phyloP scores from a whole-genome alignment of 2,797 vertebrate genomes.

The Nyctalus aviator region DNA sequence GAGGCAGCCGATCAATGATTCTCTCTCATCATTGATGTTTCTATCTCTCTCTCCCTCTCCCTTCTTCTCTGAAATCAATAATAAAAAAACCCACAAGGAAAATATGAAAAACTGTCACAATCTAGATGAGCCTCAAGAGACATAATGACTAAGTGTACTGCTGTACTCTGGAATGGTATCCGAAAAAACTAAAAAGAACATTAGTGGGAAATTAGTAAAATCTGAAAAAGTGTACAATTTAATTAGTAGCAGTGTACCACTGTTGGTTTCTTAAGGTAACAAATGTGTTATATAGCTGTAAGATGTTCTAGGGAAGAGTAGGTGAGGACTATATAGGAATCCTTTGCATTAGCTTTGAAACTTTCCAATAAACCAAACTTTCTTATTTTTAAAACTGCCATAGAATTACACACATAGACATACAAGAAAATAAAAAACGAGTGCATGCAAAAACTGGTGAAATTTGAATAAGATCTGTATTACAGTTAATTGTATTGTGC shows the following conservation, averaged over 20 bases:
- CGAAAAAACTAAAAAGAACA: neutral
- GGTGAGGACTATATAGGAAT: neutral
- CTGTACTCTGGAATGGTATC: neutral
- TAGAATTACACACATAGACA: neutral
- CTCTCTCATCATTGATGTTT: no score
- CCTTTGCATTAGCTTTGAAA: neutral
- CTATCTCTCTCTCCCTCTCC: no score
- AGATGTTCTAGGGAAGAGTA: neutral
- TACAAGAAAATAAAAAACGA: constrained; percentile 1
- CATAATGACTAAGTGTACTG: neutral
- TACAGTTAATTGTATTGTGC: neutral
- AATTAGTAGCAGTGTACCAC: neutral
- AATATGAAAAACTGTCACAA: neutral
- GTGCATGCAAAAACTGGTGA: neutral
- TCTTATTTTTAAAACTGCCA: neutral
- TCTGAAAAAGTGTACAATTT: neutral
- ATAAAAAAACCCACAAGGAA: neutral
- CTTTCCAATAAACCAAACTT: constrained; percentile 34
- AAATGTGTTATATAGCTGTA: neutral
- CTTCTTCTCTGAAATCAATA: no score
- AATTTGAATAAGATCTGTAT: neutral
- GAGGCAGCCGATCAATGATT: no score
- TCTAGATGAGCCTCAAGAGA: neutral
- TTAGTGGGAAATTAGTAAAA: neutral
- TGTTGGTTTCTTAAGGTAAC: neutral